Percentiles rank a stretch among this genome's conserved stretches.
Conservation (phyloP, 53 echinoderm and acorn worm genomes). For the Apostichopus leukothele region DNA sequence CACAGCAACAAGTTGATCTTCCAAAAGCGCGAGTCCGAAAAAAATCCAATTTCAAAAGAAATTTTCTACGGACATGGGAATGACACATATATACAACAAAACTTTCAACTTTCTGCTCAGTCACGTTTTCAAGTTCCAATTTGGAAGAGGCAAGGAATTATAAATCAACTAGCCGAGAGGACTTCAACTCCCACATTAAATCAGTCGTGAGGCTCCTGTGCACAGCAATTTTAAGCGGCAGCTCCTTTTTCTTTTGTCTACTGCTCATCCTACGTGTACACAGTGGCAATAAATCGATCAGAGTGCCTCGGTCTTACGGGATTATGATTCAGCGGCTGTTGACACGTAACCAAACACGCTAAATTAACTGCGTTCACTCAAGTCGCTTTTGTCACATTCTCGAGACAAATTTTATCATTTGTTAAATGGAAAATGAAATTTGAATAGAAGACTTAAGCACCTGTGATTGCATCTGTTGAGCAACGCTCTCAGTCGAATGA, state of each 20-base stretch:
- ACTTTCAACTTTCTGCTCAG: slow-evolving; percentile 24
- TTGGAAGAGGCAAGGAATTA: neutral
- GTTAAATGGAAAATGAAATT: slow-evolving; percentile 10
- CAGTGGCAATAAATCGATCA: slow-evolving; percentile 12
- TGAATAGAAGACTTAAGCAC: neutral
- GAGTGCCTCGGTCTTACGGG: slow-evolving; percentile 27
- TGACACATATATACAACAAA: slow-evolving; percentile 11
- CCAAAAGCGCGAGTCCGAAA: too few relatives aligned
- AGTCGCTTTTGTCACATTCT: slow-evolving; percentile 11
- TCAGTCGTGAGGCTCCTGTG: slow-evolving; percentile 27
- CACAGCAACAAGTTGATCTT: neutral
- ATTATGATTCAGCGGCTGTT: slow-evolving; percentile 29
- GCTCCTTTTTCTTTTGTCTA: neutral
- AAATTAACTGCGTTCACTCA: neutral
- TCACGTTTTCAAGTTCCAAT: slow-evolving; percentile 30
- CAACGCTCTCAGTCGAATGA: neutral
- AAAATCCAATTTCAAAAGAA: too few relatives aligned
- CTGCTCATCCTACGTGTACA: slow-evolving; percentile 5
- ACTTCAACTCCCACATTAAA: slow-evolving; percentile 45
- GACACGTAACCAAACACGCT: slow-evolving; percentile 23
- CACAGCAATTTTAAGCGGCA: neutral
- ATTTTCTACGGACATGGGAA: neutral
- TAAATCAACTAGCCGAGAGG: slow-evolving; percentile 32
- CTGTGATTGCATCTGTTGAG: neutral
- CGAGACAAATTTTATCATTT: neutral